Percentiles rank a stretch among this genome's conserved stretches.
Evolutionary conservation across 2,888 invertebrate species (phyloP).

Genomic region (Eupithecia exiguata): DNA sequence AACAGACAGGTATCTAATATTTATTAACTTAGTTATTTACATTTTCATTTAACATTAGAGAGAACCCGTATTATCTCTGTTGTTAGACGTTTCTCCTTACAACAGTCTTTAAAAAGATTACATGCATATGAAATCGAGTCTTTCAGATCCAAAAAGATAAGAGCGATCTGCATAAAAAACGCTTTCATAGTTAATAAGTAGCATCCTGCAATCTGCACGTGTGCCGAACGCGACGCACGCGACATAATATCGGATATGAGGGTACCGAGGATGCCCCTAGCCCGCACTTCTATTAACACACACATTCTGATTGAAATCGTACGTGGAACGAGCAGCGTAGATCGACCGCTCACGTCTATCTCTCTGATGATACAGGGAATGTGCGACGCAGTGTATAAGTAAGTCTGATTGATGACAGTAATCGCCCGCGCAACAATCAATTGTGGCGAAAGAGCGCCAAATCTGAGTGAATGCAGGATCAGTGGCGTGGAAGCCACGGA

Average conservation of each 20-base stretch:
- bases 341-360: slow-evolving; percentile 42
- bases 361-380: not conserved
- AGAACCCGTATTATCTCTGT: not conserved
- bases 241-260: slow-evolving; percentile 64
- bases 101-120: not conserved
- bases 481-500: slow-evolving; percentile 73
- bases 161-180: slow-evolving; percentile 30
- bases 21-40: not conserved
- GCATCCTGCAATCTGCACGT: slow-evolving; percentile 65
- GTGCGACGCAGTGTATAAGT: slow-evolving; percentile 28
- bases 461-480: slow-evolving; percentile 55
- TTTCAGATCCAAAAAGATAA: not conserved
- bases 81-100: not conserved
- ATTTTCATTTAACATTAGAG: not conserved
- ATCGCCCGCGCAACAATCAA: slow-evolving; percentile 61
- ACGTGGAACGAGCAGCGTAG: slow-evolving; percentile 45
- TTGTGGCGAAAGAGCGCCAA: slow-evolving; percentile 72
- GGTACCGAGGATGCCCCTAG: slow-evolving; percentile 68
- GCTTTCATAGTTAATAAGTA: slow-evolving; percentile 53
- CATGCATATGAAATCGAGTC: not conserved
- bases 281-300: slow-evolving; percentile 61
- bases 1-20: not conserved
- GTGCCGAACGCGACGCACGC: slow-evolving; percentile 61
- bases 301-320: slow-evolving; percentile 38
- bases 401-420: slow-evolving; percentile 23